Base-by-base conservation (phyloP, 2,797 vertebrate genomes). In the Ctenopoma kingsleyae region DNA sequence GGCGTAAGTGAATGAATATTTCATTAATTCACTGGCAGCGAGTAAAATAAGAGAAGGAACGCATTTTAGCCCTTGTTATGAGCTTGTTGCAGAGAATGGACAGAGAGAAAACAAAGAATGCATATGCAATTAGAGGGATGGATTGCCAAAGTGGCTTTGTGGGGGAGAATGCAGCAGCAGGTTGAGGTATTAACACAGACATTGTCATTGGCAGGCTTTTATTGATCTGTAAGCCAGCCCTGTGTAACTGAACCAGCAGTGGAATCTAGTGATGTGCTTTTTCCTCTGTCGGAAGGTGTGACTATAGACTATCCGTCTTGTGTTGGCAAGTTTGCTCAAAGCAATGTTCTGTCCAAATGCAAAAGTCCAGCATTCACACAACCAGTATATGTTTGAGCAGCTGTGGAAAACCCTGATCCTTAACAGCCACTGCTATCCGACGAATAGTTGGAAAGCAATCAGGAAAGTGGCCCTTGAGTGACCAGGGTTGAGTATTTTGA, bases 191-290 rank as follows among this genome's bases (percentile, higher is more conserved):
- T 80, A 86, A 85, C 76, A 77, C 78, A 81, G 81, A 80, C 80
- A 86, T 82, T 73, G 80, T 74, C 82, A 83, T 67, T 85, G 87
- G 76, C 87, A 85, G 80, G 53, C 72, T 76, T 5, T 4, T 83
- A 87, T 90, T 53, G 85, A 90, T 90, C 78, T 58, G 77, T 60
- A 48, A 81, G 74, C 63, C 48, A 38, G 72, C 43, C 41, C 82
- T 36, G 53, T 87, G 88, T 86, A 88, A 91, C 78, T 38, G 41
- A 86, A 79, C 60, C 76, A n/a, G 64, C 68, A 71, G 65, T 53
- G 63, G 71, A 76, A 80, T 81, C 68, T 11, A 64, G 76, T 62
- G 70, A 57, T 76, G 56, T 69, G 75, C 10, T 69, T 80, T 80
- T 81, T 76, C 81, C 74, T 80, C 56, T 83, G 84, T 91, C 86